Evolutionary conservation across 2,888 invertebrate species (phyloP).

Genomic region (Vanessa cardui): DNA sequence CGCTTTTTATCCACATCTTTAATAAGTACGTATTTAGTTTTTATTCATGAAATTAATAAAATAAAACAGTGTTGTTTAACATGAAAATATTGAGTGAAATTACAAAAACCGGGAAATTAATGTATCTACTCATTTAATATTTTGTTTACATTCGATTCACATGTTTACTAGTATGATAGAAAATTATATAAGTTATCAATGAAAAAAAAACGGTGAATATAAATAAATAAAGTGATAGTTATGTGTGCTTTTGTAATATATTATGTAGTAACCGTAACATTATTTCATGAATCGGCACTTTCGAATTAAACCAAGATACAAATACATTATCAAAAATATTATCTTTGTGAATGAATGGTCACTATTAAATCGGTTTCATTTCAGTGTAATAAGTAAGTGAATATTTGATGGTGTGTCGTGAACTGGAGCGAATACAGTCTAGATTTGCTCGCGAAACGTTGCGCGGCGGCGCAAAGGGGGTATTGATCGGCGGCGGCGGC

Average conservation of each 20-base stretch:
- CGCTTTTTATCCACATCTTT: conserved; percentile 59
- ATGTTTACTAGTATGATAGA: conserved; percentile 52
- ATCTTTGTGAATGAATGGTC: conserved; percentile 30
- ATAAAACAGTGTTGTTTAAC: conserved; percentile 11
- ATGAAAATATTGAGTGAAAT: conserved; percentile 1
- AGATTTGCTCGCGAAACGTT: conserved; percentile 69
- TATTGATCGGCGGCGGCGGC: conserved; percentile 79
- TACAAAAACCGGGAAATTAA: conserved; percentile 21
- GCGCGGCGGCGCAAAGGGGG: conserved; percentile 80
- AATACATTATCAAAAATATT: background rate
- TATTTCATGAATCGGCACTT: too few relatives aligned
- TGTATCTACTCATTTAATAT: conserved; percentile 41
- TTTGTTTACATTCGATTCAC: conserved; percentile 74
- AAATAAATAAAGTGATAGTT: conserved; percentile 7
- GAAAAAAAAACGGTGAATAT: conserved; percentile 1
- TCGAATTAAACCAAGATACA: background rate
- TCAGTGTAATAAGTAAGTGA: conserved; percentile 75
- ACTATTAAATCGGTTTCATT: conserved; percentile 56
- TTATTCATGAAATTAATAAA: conserved; percentile 12
- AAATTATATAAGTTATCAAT: conserved; percentile 4
- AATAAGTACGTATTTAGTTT: conserved; percentile 67
- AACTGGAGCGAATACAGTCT: conserved; percentile 72
- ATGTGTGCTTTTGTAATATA: background rate
- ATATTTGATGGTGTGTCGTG: conserved; percentile 80
- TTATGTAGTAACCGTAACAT: background rate